These are phyloP conservation scores for Takifugu flavidus DNA, from an alignment of 2,113 vertebrate genomes.

Conservation along the genomic window DNA sequence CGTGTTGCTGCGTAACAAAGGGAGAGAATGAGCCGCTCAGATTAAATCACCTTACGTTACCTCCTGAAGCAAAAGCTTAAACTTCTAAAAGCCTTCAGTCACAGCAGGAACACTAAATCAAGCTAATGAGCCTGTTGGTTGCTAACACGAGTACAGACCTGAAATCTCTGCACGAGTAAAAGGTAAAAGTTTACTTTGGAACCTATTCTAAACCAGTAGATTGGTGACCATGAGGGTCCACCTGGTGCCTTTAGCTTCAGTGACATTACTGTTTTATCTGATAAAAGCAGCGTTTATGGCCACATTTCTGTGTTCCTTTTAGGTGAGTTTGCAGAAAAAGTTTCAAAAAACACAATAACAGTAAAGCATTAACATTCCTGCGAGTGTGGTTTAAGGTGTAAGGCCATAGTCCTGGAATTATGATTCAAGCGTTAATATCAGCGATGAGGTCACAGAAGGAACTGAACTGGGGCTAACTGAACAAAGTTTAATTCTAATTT, in stretches of 20 bases:
- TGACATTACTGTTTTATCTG: neutral
- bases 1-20: no score
- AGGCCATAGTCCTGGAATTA: no score
- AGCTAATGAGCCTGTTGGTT: conserved; percentile 41
- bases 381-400: no score
- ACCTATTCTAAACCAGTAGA: conserved; percentile 11
- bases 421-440: no score
- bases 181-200: conserved; percentile 2
- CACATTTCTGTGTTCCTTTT: conserved; percentile 17
- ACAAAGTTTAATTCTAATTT: neutral
- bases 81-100: conserved; percentile 6
- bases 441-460: no score
- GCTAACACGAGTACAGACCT: conserved; percentile 25
- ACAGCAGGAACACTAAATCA: conserved; percentile 48
- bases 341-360: no score
- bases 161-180: conserved; percentile 21
- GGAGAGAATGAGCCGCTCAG: no score
- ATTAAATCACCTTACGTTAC: no score
- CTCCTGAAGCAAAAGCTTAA: no score
- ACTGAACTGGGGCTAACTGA: no score
- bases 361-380: no score
- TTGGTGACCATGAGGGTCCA: conserved; percentile 9
- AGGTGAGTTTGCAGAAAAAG: no score
- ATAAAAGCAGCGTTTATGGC: conserved; percentile 32
- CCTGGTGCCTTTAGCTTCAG: conserved; percentile 31